Conservation (phyloP, 2,113 vertebrate genomes). For the Tetrao urogallus region DNA sequence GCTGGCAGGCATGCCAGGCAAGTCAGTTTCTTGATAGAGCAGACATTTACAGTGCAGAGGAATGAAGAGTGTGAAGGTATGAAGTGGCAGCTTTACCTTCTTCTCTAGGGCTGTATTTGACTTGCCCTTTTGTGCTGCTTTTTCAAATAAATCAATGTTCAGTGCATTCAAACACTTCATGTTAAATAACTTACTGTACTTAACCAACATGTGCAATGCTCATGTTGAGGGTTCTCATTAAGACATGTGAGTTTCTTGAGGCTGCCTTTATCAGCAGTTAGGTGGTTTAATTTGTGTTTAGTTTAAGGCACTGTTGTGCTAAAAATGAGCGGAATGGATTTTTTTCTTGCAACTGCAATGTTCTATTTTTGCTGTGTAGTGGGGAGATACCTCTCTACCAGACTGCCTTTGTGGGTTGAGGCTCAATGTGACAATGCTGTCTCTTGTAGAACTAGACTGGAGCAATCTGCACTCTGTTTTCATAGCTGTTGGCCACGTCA, state of each 20-base stretch:
- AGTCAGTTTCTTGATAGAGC: neutral
- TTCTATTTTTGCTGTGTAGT: neutral
- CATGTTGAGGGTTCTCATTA: neutral
- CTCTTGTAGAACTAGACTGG: neutral
- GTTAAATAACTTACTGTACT: neutral
- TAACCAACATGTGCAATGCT: rapidly evolving
- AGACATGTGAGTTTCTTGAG: neutral
- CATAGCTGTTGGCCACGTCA: too few species aligned
- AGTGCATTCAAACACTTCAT: rapidly evolving
- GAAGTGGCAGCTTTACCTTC: neutral
- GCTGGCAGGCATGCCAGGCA: rapidly evolving
- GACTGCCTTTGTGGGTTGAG: neutral
- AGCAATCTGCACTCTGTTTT: neutral
- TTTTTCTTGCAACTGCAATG: neutral
- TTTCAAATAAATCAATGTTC: constrained; percentile 7
- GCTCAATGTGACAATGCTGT: neutral
- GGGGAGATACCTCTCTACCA: neutral
- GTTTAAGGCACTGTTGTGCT: neutral
- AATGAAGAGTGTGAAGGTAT: neutral
- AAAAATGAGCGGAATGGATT: neutral
- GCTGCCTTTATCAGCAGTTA: neutral
- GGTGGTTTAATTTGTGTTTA: neutral
- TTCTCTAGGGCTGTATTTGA: neutral
- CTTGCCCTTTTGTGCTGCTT: neutral
- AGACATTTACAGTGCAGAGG: neutral